Evolutionary conservation across 1,140 invertebrate species (phyloP).

Genomic region (Drosophila pallidifrons): DNA sequence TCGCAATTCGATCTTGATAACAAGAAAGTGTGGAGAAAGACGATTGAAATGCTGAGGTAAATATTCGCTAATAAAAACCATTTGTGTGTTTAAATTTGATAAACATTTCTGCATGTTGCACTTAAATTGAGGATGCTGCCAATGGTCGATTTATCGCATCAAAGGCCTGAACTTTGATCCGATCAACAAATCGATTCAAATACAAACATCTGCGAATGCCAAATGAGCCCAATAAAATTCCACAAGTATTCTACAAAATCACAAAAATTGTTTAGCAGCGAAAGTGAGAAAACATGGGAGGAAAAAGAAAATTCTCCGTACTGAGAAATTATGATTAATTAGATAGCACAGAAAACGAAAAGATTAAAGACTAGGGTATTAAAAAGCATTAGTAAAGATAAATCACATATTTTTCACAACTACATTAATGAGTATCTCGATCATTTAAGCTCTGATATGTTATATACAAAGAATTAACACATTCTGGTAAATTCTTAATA

Average conservation of each 20-base stretch:
- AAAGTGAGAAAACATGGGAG: no score
- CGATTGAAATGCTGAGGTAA: constrained; percentile 37
- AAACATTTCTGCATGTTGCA: constrained; percentile 9
- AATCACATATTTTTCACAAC: no score
- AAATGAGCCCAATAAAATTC: constrained; percentile 5
- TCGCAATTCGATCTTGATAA: constrained; percentile 14
- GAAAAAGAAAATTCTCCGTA: no score
- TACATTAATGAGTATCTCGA: no score
- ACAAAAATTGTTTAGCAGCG: not conserved
- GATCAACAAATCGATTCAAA: not conserved
- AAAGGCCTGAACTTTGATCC: constrained; percentile 6
- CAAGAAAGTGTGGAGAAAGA: not conserved
- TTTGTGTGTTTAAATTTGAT: constrained; percentile 14
- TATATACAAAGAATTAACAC: no score
- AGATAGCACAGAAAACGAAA: no score
- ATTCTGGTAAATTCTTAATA: no score
- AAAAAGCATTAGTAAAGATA: no score
- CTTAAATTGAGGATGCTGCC: constrained; percentile 1
- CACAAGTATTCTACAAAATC: not conserved
- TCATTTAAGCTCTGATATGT: no score
- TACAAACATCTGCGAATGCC: not conserved
- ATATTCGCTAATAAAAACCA: constrained; percentile 40
- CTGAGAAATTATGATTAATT: no score
- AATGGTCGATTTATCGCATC: not conserved
- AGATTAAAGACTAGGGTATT: no score